Evolutionary conservation across 1,140 invertebrate species (phyloP), one percentile per base, ranked within the genome.

Genomic region (Philopotamus ludificatus): DNA sequence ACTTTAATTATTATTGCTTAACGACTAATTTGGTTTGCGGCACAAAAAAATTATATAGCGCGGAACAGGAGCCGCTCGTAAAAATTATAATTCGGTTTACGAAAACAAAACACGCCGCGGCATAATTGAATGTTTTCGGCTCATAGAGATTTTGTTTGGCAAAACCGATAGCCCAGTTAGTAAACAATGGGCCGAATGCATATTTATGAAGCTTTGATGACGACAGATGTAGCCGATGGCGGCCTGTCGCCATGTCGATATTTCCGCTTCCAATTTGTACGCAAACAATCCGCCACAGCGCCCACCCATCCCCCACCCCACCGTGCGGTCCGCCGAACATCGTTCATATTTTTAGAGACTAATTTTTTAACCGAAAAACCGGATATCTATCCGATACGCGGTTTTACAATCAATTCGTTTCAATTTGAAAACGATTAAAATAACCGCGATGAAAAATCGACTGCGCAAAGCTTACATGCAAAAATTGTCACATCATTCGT

Each of bases 21-120:
- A n/a, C n/a, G n/a, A n/a, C n/a, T n/a, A n/a, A n/a, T n/a, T n/a
- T n/a, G n/a, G n/a, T n/a, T n/a, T n/a, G n/a, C n/a, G n/a, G n/a
- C n/a, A n/a, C 28, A 34, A 34, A 12, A 34, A 34, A 34, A 34
- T 34, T 34, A 34, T 4, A 34, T 34, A 12, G 28, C 12, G 4
- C 28, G 28, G 12, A 34, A 7, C 12, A 34, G 12, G 28, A 12
- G 28, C 4, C 28, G 28, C 28, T 34, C 4, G 8, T 16, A 20
- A 47, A 47, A 47, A 47, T 47, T 12, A 47, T 47, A 4, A 47
- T 47, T 47, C 18, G 8, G 44, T 47, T 47, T 47, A 47, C 18
- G 8, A 47, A 47, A 47, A 47, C 44, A 47, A 47, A 47, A 47
- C 44, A 47, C 44, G 44, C 8, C 44, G 44, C 44, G 44, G 44